Conservation (phyloP, 2,888 invertebrate genomes). For the Euspilapteryx auroguttella region DNA sequence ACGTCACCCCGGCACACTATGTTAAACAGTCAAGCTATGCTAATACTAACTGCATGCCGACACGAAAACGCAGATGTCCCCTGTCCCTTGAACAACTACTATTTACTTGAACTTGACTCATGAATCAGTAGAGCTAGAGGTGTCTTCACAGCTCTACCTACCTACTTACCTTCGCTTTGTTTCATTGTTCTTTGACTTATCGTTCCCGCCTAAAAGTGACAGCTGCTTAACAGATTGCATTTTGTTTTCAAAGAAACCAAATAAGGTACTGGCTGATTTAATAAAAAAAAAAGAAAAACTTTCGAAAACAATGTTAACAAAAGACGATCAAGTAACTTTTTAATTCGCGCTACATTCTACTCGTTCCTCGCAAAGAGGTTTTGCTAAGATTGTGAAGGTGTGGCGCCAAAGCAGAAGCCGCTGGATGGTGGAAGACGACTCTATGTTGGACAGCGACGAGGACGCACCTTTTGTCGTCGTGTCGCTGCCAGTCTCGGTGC, state of each 20-base stretch:
- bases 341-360: no score
- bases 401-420: slow-evolving; percentile 48
- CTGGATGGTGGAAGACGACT: slow-evolving; percentile 41
- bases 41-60: slow-evolving; percentile 22
- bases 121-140: background rate
- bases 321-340: slow-evolving; percentile 4
- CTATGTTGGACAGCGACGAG: slow-evolving; percentile 64
- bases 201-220: no score
- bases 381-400: no score
- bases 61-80: slow-evolving; percentile 20
- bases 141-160: background rate
- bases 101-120: slow-evolving; percentile 47
- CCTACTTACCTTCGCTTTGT: background rate
- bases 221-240: no score
- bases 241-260: no score
- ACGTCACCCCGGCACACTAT: slow-evolving; percentile 25
- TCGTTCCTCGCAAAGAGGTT: no score
- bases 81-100: slow-evolving; percentile 11
- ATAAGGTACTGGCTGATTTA: no score
- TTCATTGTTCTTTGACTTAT: no score
- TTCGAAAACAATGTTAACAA: background rate
- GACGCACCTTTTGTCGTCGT: slow-evolving; percentile 70
- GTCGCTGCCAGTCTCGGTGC: slow-evolving; percentile 65
- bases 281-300: no score
- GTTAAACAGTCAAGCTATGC: slow-evolving; percentile 17